Conservation (phyloP, 1,140 invertebrate genomes). For the Lordiphosa mommai region DNA sequence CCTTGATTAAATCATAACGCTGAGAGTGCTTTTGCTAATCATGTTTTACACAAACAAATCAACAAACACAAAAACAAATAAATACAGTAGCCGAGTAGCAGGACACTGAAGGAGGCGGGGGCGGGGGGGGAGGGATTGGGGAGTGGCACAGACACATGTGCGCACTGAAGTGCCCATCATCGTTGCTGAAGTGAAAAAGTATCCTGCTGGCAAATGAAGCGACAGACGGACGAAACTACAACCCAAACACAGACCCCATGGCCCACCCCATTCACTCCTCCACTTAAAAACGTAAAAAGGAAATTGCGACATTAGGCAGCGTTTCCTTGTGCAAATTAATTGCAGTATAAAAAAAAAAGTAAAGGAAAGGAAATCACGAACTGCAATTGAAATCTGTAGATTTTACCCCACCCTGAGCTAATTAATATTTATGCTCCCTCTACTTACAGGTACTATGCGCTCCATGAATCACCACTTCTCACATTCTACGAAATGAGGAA, state of each 20-base stretch:
- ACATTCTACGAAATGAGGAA: background rate
- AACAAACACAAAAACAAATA: constrained; percentile 12
- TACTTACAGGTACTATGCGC: constrained; percentile 1
- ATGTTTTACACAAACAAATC: constrained; percentile 24
- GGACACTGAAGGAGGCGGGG: background rate
- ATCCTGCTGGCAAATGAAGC: constrained; percentile 3
- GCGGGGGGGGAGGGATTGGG: background rate
- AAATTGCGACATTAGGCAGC: constrained; percentile 37
- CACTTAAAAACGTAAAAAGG: constrained; percentile 13
- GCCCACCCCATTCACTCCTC: background rate
- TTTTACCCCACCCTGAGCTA: background rate
- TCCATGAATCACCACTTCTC: background rate
- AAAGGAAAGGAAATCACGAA: background rate
- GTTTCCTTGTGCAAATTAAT: constrained; percentile 25
- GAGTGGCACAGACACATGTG: constrained; percentile 6
- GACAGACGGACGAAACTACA: constrained; percentile 2
- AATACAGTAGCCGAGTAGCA: constrained; percentile 9
- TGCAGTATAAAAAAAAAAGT: constrained; percentile 3
- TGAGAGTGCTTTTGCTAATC: constrained; percentile 22
- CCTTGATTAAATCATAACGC: constrained; percentile 26
- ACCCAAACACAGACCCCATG: background rate
- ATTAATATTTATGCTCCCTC: constrained; percentile 10
- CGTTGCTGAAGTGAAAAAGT: constrained; percentile 14
- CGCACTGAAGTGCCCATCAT: constrained; percentile 15
- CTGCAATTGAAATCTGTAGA: constrained; percentile 3